Evolutionary conservation across 1,140 invertebrate species (phyloP), one percentile per base, ranked within the genome.

Genomic region (Heliconius himera): DNA sequence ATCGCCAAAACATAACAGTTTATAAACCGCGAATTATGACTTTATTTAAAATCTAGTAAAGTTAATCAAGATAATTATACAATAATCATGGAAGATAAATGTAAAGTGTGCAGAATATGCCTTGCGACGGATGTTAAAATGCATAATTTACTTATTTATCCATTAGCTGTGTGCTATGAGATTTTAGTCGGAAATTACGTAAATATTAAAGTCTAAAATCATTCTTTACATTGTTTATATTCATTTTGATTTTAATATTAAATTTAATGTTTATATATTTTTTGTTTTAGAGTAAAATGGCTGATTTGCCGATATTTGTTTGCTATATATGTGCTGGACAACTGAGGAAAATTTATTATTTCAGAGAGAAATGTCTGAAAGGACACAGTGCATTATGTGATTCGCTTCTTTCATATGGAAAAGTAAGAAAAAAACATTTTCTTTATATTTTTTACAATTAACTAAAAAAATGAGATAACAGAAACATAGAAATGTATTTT

Each of bases 61-160:
- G 56, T 70, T 9, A 51, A 70, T 77, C 29, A 78, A 33, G 36
- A 22, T 73, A 79, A 73, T 80, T 60, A 16, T 49, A 70, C 33
- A 70, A 70, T 78, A 33, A 85, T 33, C 11, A 92, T 93, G 90
- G 87, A 87, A 75, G 79, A 87, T 33, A 54, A 90, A 11, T 66
- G 26, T 29, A 87, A 82, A 88, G 88, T 89, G 33, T 93, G 91
- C 73, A 84, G 90, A 72, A 85, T 90, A 81, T 93, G 90, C 56
- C 86, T 93, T n/a, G 79, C 83, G 36, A 87, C 79, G 72, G 86
- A 87, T 73, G 88, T 89, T 29, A 89, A 85, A 54, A 87, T 93
- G 84, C 81, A 85, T 73, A 82, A 88, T 83, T 74, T 92, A 8
- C 77, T 81, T 26, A 79, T 77, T 26, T 83, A 84, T 66, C 88